Percentiles rank a stretch among this genome's conserved stretches.
These are phyloP conservation scores for Atractosteus spatula DNA, from an alignment of 2,113 vertebrate species.

Conservation along the genomic window DNA sequence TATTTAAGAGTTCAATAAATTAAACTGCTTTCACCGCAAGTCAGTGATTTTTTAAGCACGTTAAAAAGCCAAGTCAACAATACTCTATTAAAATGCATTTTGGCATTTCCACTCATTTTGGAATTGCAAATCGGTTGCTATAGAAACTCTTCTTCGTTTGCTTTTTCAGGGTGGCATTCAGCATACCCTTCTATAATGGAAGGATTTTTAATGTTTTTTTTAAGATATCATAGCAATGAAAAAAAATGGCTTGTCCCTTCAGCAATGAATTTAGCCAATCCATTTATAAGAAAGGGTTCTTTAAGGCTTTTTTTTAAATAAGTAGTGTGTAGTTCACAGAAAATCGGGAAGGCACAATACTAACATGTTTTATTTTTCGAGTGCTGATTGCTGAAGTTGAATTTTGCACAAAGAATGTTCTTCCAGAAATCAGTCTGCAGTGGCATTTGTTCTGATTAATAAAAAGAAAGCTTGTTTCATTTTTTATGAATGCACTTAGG, in stretches of 20 bases:
- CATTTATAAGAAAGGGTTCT: slow-evolving; percentile 3
- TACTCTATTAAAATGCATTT: slow-evolving; percentile 53
- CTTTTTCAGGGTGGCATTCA: slow-evolving; percentile 11
- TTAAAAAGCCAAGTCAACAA: slow-evolving; percentile 54
- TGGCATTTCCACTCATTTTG: slow-evolving; percentile 47
- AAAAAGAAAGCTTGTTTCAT: slow-evolving; percentile 53
- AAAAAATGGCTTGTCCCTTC: slow-evolving; percentile 6
- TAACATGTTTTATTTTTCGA: slow-evolving; percentile 1
- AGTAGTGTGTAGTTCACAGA: neutral
- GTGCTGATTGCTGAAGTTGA: slow-evolving; percentile 22
- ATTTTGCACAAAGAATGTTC: slow-evolving; percentile 16
- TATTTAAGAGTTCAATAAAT: slow-evolving; percentile 39
- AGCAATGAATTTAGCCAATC: slow-evolving; percentile 4
- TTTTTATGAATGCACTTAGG: slow-evolving; percentile 52
- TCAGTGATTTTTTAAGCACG: slow-evolving; percentile 35
- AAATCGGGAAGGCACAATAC: neutral
- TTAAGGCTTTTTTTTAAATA: neutral
- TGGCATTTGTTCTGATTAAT: slow-evolving; percentile 52
- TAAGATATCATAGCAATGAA: slow-evolving; percentile 18
- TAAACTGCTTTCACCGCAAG: slow-evolving; percentile 41
- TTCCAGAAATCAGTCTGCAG: slow-evolving; percentile 40
- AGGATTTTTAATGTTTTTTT: slow-evolving; percentile 27
- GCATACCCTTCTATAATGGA: slow-evolving; percentile 9
- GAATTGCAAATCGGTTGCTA: slow-evolving; percentile 44
- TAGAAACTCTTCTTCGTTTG: slow-evolving; percentile 36